Conservation (phyloP, 2,797 vertebrate genomes). For the Sebastes diploproa region DNA sequence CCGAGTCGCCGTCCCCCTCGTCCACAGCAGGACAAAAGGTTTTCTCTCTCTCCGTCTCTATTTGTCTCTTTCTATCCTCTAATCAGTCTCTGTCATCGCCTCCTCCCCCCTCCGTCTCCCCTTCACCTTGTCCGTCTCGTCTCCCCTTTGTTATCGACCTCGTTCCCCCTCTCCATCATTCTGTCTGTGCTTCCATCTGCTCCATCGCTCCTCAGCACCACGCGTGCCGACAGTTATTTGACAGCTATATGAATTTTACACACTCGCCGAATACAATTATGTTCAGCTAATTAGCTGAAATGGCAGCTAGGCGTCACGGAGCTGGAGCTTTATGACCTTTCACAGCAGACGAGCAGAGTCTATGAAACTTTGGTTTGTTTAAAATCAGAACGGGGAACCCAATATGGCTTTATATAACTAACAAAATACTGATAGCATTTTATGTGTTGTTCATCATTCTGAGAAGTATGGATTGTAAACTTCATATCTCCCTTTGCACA, state of each 20-base stretch:
- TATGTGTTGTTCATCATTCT: not conserved
- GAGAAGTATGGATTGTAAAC: not conserved
- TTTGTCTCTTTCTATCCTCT: constrained; percentile 6
- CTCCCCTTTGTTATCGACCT: constrained; percentile 19
- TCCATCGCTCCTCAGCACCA: constrained; percentile 2
- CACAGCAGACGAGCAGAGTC: constrained; percentile 5
- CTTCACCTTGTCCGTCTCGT: constrained; percentile 44
- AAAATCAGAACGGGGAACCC: not conserved
- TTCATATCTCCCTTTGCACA: not conserved
- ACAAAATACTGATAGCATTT: no score
- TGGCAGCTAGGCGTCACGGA: constrained; percentile 14
- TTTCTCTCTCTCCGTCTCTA: not conserved
- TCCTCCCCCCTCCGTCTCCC: not conserved
- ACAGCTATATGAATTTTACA: constrained; percentile 58
- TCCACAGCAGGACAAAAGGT: constrained; percentile 8
- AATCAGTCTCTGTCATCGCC: constrained; percentile 48
- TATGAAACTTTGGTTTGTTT: constrained; percentile 18
- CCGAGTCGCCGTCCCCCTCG: not conserved
- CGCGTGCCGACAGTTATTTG: constrained; percentile 16
- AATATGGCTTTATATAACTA: no score
- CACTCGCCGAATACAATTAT: constrained; percentile 36
- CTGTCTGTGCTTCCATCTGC: constrained; percentile 46
- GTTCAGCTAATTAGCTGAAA: constrained; percentile 48
- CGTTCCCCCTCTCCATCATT: constrained; percentile 27
- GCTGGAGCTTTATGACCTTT: constrained; percentile 32